Evolutionary conservation across 2,113 vertebrate species (phyloP), one percentile per base, ranked within the genome.

Genomic region (Rhagologus leucostigma): DNA sequence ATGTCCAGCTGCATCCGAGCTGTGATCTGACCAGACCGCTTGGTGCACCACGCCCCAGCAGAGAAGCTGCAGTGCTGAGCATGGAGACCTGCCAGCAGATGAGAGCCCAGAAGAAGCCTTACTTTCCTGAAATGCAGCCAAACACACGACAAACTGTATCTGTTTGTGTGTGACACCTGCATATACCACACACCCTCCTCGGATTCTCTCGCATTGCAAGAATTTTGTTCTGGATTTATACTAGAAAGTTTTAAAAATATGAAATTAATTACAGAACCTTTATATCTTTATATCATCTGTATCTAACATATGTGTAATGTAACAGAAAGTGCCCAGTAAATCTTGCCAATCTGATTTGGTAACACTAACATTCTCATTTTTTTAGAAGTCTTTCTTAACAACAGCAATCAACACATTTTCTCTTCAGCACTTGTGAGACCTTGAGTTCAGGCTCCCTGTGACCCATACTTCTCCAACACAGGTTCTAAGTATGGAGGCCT

Each of bases 91-190:
- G 53, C 27, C 42, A 17, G 20, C 4, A 24, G 2, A 3, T 4
- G 19, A 57, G 9, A 70, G 53, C 32, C 37, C 57, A 35, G 35
- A 1, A 49, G 29, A 55, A 67, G 39, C 56, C 7, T 41, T 7
- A 5, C 30, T 14, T 49, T 16, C n/a, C 7, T 59, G 50, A 82
- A 75, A 83, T 3, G 55, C 29, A 63, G 52, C 42, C 65, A 85
- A 62, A 92, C 29, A 30, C 21, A 35, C 0, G 14, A 75, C 5
- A 57, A 65, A 39, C 13, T 7, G 3, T 4, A 27, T 0, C 0
- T 8, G 26, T 10, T 24, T 0, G 2, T 33, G 49, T 46, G 47
- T 13, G 37, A 55, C 18, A 82, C 22, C 39, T 24, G 41, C 42
- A 56, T 9, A 15, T 11, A 53, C 8, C 35, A 41, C 20, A 44